Evolutionary conservation across 1,140 invertebrate species (phyloP).

Genomic region (Rhyacophila brunnea): DNA sequence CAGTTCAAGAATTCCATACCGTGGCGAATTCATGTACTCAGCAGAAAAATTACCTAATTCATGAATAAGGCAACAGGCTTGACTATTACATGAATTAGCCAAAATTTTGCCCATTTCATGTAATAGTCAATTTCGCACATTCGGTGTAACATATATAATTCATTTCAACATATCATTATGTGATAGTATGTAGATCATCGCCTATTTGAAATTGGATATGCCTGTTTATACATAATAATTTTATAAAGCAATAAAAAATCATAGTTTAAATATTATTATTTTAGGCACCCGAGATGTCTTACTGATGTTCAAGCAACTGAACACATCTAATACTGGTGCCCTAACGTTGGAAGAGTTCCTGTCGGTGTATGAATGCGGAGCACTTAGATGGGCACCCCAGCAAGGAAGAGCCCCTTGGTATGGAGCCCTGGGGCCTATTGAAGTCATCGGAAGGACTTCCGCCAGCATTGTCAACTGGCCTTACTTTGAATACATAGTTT

Average conservation of each 20-base stretch:
- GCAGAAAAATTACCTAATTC: no score
- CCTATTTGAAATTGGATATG: no score
- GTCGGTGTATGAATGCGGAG: slow-evolving; percentile 71
- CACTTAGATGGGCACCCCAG: slow-evolving; percentile 73
- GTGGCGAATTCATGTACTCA: no score
- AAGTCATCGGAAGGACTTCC: slow-evolving; percentile 62
- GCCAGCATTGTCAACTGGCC: slow-evolving; percentile 65
- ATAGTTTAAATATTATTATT: slow-evolving; percentile 15
- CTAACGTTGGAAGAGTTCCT: slow-evolving; percentile 76
- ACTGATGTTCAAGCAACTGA: slow-evolving; percentile 79
- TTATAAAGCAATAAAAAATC: not conserved
- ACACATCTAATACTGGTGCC: slow-evolving; percentile 63
- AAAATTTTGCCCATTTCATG: no score
- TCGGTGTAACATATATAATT: no score
- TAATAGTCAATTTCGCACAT: no score
- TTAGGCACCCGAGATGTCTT: slow-evolving; percentile 73
- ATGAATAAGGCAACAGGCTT: no score
- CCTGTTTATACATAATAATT: no score
- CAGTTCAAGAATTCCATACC: no score
- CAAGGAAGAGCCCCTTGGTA: slow-evolving; percentile 71
- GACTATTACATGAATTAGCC: no score
- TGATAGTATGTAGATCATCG: no score
- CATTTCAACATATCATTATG: no score
- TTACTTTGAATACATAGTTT: slow-evolving; percentile 71
- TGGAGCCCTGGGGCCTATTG: slow-evolving; percentile 58